Percentiles rank a stretch among this genome's conserved stretches.
Conservation (phyloP, 2,888 invertebrate genomes). For the Chorisops tibialis region DNA sequence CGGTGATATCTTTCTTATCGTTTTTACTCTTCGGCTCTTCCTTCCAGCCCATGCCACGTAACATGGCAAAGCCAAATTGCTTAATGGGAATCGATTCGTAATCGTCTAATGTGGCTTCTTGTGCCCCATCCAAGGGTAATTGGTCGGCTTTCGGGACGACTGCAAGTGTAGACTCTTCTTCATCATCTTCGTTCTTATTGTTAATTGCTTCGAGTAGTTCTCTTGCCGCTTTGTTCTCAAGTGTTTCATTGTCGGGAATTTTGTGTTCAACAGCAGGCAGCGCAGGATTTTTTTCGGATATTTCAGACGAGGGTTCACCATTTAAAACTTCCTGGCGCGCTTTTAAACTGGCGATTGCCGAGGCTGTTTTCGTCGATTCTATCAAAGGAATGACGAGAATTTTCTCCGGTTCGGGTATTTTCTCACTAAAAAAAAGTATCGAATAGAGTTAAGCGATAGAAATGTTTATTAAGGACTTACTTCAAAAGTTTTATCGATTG, state of each 20-base stretch:
- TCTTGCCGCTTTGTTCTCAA: constrained; percentile 71
- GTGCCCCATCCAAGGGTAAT: constrained; percentile 60
- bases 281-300: constrained; percentile 46
- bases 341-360: constrained; percentile 51
- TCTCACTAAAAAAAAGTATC: constrained; percentile 43
- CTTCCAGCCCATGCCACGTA: constrained; percentile 93
- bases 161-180: constrained; percentile 49
- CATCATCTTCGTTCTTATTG: constrained; percentile 41
- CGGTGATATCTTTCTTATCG: constrained; percentile 55
- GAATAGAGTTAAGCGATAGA: not conserved
- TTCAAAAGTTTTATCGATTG: constrained; percentile 72
- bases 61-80: constrained; percentile 88
- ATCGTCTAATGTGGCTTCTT: constrained; percentile 66
- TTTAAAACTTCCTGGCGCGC: constrained; percentile 45
- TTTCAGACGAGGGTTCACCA: constrained; percentile 54
- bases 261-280: constrained; percentile 29
- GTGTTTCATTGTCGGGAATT: constrained; percentile 42
- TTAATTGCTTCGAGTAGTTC: constrained; percentile 61
- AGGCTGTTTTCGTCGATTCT: constrained; percentile 56
- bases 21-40: constrained; percentile 61
- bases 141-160: constrained; percentile 59
- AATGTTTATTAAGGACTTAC: constrained; percentile 54
- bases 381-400: constrained; percentile 67
- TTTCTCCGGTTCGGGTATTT: constrained; percentile 50
- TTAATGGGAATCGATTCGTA: constrained; percentile 69